Base-by-base conservation (phyloP, 2,797 vertebrate species). In the Pangasius larnaudii region DNA sequence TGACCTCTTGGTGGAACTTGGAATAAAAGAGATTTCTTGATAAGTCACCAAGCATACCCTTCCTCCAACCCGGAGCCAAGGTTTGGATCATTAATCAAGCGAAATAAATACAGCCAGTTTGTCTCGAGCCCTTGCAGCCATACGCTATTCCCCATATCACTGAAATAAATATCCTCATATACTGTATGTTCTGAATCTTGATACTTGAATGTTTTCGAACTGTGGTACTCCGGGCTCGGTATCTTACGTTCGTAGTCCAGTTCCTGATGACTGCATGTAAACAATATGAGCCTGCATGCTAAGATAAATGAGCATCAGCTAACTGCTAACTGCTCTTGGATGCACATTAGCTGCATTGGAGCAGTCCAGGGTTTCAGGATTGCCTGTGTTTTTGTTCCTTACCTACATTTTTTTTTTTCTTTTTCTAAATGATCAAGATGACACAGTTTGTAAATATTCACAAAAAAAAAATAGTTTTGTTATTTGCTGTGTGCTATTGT, bases 391-490 rank as follows among this genome's bases (percentile, higher is more conserved):
- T n/a, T 59, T 82, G 74, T 72, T 89, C 88, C 30, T 82, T 39
- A 30, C 39, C 39, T 65, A 49, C 51, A 77, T 69, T 65, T 65
- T 83, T 51, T 58, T 81, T 69, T 51, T 58, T 42, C n/a, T 16
- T 80, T 65, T 78, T 69, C 19, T 24, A 87, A 71, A 36, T 42
- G 11, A 61, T 58, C 36, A 65, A 33, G n/a, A 85, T 46, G 24
- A 91, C 42, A 10, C 13, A 9, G 82, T 89, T 87, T 91, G 89
- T 91, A 91, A 81, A 89, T 89, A 91, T 82, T 84, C 85, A 56
- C 46, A 72, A 16, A 39, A 36, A 39, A 42, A 63, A 63, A 86
- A 58, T 18, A 56, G 74, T 89, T 88, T 90, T 89, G 82, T 63
- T 86, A 84, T 88, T 75, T 78, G 84, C 49, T 65, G 86, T 87